Percentiles rank a stretch among this genome's conserved stretches.
Conservation (phyloP, 2,888 invertebrate genomes). For the Drosophila quasianomalipes region DNA sequence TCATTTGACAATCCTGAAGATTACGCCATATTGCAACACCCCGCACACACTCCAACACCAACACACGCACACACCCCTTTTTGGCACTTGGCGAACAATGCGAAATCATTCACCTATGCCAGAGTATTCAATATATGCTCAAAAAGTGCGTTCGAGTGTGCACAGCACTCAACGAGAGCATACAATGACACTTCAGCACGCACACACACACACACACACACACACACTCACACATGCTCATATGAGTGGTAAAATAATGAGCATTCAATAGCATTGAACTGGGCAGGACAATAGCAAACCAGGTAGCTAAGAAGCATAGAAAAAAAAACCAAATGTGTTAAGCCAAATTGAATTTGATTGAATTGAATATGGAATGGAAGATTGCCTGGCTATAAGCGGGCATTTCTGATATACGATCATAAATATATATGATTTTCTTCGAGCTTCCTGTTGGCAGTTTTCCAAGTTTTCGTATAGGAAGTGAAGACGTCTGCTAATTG, state of each 20-base stretch:
- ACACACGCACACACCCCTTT: conserved; percentile 61
- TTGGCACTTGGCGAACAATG: conserved; percentile 58
- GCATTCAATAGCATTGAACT: conserved; percentile 66
- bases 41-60: not conserved
- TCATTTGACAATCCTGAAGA: conserved; percentile 16
- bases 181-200: conserved; percentile 68
- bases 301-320: conserved; percentile 57
- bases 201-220: conserved; percentile 39
- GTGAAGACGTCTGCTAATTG: conserved; percentile 34
- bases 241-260: conserved; percentile 73
- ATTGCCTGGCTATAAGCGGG: conserved; percentile 17
- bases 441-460: conserved; percentile 10
- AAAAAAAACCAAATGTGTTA: conserved; percentile 42
- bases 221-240: conserved; percentile 15
- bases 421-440: conserved; percentile 3
- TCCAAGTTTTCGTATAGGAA: conserved; percentile 44
- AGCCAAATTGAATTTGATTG: conserved; percentile 62
- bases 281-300: conserved; percentile 44
- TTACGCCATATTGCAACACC: conserved; percentile 3
- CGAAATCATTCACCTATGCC: conserved; percentile 51
- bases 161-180: conserved; percentile 38
- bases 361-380: conserved; percentile 10
- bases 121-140: conserved; percentile 60
- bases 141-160: conserved; percentile 70
- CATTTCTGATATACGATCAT: conserved; percentile 1